phyloP scores from a whole-genome alignment of 2,888 invertebrate species.

The Drosophila pseudotalamancana region DNA sequence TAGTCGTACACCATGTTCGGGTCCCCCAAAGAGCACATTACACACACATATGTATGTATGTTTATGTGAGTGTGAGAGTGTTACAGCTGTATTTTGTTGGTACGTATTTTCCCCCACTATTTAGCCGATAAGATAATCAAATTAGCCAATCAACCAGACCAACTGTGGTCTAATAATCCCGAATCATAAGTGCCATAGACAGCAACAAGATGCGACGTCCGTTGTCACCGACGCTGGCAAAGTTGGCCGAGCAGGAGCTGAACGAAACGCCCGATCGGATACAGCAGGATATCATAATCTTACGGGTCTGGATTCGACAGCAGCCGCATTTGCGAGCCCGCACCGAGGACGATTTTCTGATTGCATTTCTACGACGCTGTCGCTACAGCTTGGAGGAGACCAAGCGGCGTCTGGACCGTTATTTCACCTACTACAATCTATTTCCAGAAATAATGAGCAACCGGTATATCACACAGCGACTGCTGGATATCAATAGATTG shows the following conservation, averaged over 20 bases:
- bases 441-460: slow-evolving; percentile 75
- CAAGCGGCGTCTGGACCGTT: slow-evolving; percentile 75
- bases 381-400: slow-evolving; percentile 79
- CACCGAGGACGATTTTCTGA: slow-evolving; percentile 74
- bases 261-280: slow-evolving; percentile 85
- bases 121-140: slow-evolving; percentile 61
- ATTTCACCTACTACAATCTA: slow-evolving; percentile 68
- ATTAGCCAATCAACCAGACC: slow-evolving; percentile 34
- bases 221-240: slow-evolving; percentile 72
- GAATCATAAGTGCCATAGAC: slow-evolving; percentile 35
- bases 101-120: slow-evolving; percentile 47
- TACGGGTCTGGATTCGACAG: slow-evolving; percentile 85
- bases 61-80: slow-evolving; percentile 16
- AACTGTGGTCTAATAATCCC: slow-evolving; percentile 28
- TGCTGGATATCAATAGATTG: slow-evolving; percentile 72
- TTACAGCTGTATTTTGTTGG: slow-evolving; percentile 21
- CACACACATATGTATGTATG: neutral
- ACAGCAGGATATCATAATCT: slow-evolving; percentile 83
- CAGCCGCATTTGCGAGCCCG: slow-evolving; percentile 85
- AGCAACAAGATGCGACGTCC: slow-evolving; percentile 71
- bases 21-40: neutral
- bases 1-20: neutral
- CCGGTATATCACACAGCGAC: slow-evolving; percentile 65
- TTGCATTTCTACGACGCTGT: slow-evolving; percentile 75
- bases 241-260: slow-evolving; percentile 84